Conservation (phyloP, 37 sponge, comb jelly and placozoan genomes). For the Tethya wilhelma region DNA sequence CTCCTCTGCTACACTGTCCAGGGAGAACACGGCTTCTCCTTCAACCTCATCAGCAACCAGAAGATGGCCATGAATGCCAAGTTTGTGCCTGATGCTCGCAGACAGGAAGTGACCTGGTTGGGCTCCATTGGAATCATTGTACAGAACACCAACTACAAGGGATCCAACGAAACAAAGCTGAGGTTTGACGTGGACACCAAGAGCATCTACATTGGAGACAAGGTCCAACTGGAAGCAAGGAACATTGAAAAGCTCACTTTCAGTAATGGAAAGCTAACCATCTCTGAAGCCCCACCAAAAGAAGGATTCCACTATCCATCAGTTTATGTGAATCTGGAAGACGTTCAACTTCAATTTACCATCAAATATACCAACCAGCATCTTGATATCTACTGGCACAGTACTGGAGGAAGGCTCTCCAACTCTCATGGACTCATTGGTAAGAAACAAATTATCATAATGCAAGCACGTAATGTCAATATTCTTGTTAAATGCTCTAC, state of each 20-base stretch:
- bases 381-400: constrained; percentile 51
- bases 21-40: constrained; percentile 45
- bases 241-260: constrained; percentile 27
- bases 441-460: no score
- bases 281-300: constrained; percentile 30
- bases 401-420: constrained; percentile 22
- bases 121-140: constrained; percentile 42
- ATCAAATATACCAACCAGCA: constrained; percentile 38
- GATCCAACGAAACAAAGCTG: constrained; percentile 18
- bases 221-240: constrained; percentile 13
- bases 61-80: constrained; percentile 29
- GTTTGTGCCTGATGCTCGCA: constrained; percentile 40
- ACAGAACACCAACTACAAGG: constrained; percentile 19
- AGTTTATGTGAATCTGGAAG: constrained; percentile 7
- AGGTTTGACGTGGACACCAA: constrained; percentile 17
- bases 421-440: constrained; percentile 44
- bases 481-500: no score
- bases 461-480: no score
- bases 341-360: constrained; percentile 23
- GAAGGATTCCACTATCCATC: constrained; percentile 33
- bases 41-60: constrained; percentile 42
- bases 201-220: constrained; percentile 30
- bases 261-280: constrained; percentile 26
- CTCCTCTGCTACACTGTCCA: constrained; percentile 45
- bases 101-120: constrained; percentile 38